Conservation (phyloP, 1,140 invertebrate genomes). For the Eumaeus atala region DNA sequence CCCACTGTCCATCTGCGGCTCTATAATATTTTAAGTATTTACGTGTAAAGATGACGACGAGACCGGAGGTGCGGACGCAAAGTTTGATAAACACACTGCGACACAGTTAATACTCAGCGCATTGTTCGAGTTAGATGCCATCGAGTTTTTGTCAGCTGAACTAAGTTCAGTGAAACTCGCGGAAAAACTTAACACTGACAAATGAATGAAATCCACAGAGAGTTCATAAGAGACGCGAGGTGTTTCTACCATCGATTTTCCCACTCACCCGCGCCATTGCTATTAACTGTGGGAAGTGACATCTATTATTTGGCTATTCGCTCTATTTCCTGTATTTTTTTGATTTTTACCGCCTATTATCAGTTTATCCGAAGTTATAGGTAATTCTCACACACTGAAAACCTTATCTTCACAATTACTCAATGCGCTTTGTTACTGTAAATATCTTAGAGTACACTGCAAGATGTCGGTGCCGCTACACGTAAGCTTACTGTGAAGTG, state of each 20-base stretch:
- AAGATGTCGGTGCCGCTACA: too few relatives aligned
- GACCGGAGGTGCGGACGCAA: too few relatives aligned
- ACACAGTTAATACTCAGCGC: slow-evolving; percentile 29
- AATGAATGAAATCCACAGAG: slow-evolving; percentile 16
- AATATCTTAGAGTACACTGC: too few relatives aligned
- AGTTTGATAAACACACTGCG: background rate
- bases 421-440: too few relatives aligned
- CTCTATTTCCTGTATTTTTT: background rate
- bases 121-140: slow-evolving; percentile 32
- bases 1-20: too few relatives aligned
- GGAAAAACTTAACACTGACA: slow-evolving; percentile 19
- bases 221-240: slow-evolving; percentile 5
- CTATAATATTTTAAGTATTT: too few relatives aligned
- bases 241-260: slow-evolving; percentile 6
- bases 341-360: background rate
- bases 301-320: background rate
- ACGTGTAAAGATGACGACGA: too few relatives aligned
- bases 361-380: too few relatives aligned
- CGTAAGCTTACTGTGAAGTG: too few relatives aligned
- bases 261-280: slow-evolving; percentile 10
- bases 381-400: too few relatives aligned
- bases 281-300: slow-evolving; percentile 2
- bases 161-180: slow-evolving; percentile 30
- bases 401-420: too few relatives aligned
- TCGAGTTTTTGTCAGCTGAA: slow-evolving; percentile 27